These are phyloP conservation scores for Myanophis thanlyinensis DNA, from an alignment of 2,113 vertebrate species.

Conservation along the genomic window DNA sequence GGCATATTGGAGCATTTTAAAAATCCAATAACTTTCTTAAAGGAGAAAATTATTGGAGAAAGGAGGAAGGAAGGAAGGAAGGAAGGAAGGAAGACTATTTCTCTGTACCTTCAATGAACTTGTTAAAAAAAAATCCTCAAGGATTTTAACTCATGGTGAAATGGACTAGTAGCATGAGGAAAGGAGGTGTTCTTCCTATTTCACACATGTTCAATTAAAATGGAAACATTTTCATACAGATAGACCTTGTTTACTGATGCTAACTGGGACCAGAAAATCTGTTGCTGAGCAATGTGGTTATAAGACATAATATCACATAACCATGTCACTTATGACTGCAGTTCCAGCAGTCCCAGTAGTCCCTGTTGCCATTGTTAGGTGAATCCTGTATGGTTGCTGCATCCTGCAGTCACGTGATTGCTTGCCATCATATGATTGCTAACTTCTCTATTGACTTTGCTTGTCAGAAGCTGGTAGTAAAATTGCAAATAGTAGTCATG, in stretches of 20 bases:
- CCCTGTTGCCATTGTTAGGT: neutral
- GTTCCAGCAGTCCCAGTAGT: neutral
- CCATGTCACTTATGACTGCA: neutral
- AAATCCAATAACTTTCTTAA: slow-evolving; percentile 55
- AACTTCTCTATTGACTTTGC: neutral
- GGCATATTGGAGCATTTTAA: slow-evolving; percentile 63
- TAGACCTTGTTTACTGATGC: neutral
- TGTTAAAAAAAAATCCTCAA: neutral
- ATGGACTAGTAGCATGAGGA: neutral
- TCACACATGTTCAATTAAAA: neutral
- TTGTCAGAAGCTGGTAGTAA: neutral
- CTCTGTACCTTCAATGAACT: neutral
- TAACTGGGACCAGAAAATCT: neutral
- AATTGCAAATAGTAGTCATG: neutral
- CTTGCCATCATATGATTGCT: neutral
- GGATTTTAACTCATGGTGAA: neutral
- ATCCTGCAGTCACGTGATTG: neutral
- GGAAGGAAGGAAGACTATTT: neutral
- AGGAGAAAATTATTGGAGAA: neutral
- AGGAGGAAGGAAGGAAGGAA: neutral
- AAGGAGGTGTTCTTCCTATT: neutral
- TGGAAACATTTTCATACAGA: neutral
- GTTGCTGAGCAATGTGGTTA: neutral
- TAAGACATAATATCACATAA: neutral
- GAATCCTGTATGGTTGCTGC: neutral